Percentiles rank a stretch among this genome's conserved stretches.
Evolutionary conservation across 2,113 vertebrate species (phyloP).

Genomic region (Salvelinus namaycush): DNA sequence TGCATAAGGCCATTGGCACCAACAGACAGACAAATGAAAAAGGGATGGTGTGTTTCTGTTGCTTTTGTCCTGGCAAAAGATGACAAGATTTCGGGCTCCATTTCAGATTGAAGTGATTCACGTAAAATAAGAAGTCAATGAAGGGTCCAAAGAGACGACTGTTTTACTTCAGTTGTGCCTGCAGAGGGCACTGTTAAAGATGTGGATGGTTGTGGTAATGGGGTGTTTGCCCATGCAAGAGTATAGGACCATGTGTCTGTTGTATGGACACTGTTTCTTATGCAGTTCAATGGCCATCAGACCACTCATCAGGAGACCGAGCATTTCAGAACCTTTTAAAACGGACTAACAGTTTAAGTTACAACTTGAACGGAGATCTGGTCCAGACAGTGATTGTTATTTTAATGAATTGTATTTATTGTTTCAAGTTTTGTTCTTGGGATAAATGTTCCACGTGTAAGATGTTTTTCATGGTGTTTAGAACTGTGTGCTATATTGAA

Average conservation of each 20-base stretch:
- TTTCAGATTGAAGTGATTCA: no score
- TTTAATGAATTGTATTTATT: constrained; percentile 73
- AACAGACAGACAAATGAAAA: not conserved
- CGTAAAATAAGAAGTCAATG: no score
- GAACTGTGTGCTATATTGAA: constrained; percentile 46
- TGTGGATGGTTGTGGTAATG: constrained; percentile 6
- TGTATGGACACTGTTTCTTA: no score
- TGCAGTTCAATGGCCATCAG: constrained; percentile 8
- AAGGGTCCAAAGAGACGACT: no score
- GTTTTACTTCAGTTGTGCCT: no score
- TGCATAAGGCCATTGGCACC: no score
- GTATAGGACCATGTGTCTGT: not conserved
- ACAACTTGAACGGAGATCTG: constrained; percentile 35
- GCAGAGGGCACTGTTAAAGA: constrained; percentile 20
- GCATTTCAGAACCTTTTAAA: constrained; percentile 57
- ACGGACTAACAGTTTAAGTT: constrained; percentile 45
- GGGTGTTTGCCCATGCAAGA: constrained; percentile 1
- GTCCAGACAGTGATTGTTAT: constrained; percentile 71
- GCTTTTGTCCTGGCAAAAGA: not conserved
- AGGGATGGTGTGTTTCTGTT: not conserved
- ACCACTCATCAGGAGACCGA: constrained; percentile 24
- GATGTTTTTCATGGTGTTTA: constrained; percentile 57
- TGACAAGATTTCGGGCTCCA: no score
- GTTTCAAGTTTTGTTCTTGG: constrained; percentile 40
- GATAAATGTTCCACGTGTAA: constrained; percentile 65